A percentile compares a stretch with the other conserved stretches of the same genome.
Conservation (phyloP, 2,113 vertebrate species). For the Leptosomus discolor region DNA sequence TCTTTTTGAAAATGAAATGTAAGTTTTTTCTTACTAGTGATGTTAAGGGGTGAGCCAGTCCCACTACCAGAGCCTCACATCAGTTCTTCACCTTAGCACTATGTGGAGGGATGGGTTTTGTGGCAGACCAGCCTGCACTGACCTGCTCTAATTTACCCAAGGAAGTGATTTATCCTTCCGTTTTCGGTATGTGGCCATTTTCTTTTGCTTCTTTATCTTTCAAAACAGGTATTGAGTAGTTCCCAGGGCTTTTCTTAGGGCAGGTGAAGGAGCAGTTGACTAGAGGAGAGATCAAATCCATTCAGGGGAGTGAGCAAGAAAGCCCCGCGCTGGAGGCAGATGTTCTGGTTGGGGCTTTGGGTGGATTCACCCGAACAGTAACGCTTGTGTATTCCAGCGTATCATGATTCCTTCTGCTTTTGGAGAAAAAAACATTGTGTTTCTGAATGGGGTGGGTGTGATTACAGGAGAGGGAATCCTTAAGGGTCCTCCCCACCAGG, state of each 20-base stretch:
- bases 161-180: not conserved
- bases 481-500: not conserved
- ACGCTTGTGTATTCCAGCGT: not conserved
- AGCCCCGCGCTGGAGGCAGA: fast-evolving
- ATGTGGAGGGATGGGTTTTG: not conserved
- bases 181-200: not conserved
- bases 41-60: not conserved
- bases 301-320: not conserved
- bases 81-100: not conserved
- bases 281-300: not conserved
- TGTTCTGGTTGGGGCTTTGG: not conserved
- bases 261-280: not conserved
- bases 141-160: not conserved
- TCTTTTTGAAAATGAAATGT: not conserved
- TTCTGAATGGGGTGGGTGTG: not conserved
- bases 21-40: not conserved
- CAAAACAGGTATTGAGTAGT: not conserved
- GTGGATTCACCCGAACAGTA: not conserved
- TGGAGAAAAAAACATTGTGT: fast-evolving
- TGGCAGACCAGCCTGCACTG: not conserved
- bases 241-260: not conserved
- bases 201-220: not conserved
- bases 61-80: not conserved
- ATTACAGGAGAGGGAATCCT: not conserved
- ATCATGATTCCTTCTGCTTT: not conserved